Base-by-base conservation (phyloP, 1,140 invertebrate species). In the Phortica variegata region DNA sequence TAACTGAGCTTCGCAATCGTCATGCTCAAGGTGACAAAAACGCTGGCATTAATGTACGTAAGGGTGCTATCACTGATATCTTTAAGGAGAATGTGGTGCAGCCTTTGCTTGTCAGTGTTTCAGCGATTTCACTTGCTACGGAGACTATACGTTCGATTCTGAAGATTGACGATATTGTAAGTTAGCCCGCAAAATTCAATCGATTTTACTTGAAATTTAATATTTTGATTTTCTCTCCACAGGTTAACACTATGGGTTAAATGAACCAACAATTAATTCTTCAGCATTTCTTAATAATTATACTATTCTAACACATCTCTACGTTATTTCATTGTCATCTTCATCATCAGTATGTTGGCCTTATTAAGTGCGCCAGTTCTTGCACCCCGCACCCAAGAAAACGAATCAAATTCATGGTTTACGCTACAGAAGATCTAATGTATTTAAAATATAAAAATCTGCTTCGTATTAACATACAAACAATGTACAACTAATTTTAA, bases 121-220 rank as follows among this genome's bases (percentile, higher is more conserved):
- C 91, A 65, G 93, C 95, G 17, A 89, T 99, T 47, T 94, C 87
- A 45, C 84, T 99, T 49, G 90, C 97, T 53, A 89, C 96, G 0
- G 97, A 99, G 82, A 98, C 95, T 43, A 94, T 99, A 43, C 85
- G 95, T 45, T 93, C 92, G 56, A 98, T 99, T 79, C 82, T 99
- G 48, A 99, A 99, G 80, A 99, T 99, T 69, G 97, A 99, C 79
- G 97, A 99, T 80, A 97, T 99, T 79, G 85, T 91, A 63, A 87
- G 86, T 78, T n/a, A n/a, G n/a, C n/a, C n/a, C n/a, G n/a, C n/a
- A n/a, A n/a, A n/a, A n/a, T n/a, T n/a, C n/a, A n/a, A n/a, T n/a
- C n/a, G n/a, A n/a, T n/a, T 16, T 9, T 31, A 40, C 20, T 3
- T 19, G 12, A 19, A 37, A 43, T 23, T 38, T 15, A 29, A 18